Percentiles rank a stretch among this genome's conserved stretches.
Conservation (phyloP, 1,140 invertebrate genomes). For the Drosophila ogumai region DNA sequence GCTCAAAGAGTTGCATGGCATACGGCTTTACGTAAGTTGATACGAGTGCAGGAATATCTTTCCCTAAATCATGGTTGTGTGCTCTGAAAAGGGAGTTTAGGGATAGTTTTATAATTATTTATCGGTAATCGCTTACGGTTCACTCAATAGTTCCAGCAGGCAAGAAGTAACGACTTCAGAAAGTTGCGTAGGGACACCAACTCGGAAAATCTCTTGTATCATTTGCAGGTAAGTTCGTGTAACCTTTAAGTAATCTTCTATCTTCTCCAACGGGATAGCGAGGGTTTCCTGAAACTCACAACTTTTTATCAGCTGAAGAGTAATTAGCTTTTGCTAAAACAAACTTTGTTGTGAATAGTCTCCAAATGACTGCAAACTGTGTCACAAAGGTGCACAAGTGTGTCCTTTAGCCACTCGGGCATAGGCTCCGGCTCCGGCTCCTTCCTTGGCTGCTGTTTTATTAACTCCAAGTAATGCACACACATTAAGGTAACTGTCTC, state of each 20-base stretch:
- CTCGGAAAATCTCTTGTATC: conserved; percentile 43
- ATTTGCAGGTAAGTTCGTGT: conserved; percentile 38
- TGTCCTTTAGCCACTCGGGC: conserved; percentile 52
- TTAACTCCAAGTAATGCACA: conserved; percentile 27
- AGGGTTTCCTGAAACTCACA: conserved; percentile 17
- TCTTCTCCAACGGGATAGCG: conserved; percentile 13
- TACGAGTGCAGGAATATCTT: conserved; percentile 21
- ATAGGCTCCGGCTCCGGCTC: neutral
- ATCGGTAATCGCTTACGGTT: conserved; percentile 23
- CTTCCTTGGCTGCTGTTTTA: neutral
- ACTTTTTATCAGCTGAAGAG: neutral
- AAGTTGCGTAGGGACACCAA: conserved; percentile 9
- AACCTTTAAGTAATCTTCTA: conserved; percentile 36
- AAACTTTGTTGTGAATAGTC: conserved; percentile 28
- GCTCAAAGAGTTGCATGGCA: conserved; percentile 28
- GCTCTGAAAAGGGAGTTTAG: conserved; percentile 11
- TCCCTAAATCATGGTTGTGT: neutral
- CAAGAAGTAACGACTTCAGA: conserved; percentile 19
- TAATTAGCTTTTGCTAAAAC: neutral
- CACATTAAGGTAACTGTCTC: conserved; percentile 52
- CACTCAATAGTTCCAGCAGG: conserved; percentile 31
- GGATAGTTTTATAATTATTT: neutral
- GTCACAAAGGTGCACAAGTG: conserved; percentile 51
- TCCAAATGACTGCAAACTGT: conserved; percentile 27
- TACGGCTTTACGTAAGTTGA: conserved; percentile 34